These are phyloP conservation scores for Parauchenoglanis ngamensis DNA, from an alignment of 2,797 vertebrate genomes.

Conservation along the genomic window DNA sequence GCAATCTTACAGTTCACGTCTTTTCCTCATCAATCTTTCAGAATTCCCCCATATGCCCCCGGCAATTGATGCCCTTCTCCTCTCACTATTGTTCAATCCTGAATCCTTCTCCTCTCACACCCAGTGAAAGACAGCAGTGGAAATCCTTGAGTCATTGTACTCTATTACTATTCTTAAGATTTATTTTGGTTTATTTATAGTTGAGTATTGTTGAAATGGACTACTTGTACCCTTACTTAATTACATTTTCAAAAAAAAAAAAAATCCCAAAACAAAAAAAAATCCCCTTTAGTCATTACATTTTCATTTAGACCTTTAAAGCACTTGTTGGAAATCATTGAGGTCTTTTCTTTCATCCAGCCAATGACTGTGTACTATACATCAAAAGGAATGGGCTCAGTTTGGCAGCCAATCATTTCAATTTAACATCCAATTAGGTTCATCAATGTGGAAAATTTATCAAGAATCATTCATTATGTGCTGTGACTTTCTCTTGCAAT, in stretches of 20 bases:
- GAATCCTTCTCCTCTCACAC: slow-evolving; percentile 27
- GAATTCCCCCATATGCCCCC: slow-evolving; percentile 68
- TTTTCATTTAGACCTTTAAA: neutral
- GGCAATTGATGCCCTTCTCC: slow-evolving; percentile 65
- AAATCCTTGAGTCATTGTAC: neutral
- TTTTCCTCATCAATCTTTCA: slow-evolving; percentile 83
- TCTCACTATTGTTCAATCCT: slow-evolving; percentile 45
- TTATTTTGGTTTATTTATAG: neutral
- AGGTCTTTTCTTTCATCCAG: neutral
- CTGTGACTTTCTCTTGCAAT: neutral
- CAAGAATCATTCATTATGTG: slow-evolving; percentile 1
- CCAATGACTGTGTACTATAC: neutral
- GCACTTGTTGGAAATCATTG: neutral
- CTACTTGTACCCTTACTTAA: neutral
- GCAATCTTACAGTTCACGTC: slow-evolving; percentile 67
- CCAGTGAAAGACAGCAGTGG: neutral
- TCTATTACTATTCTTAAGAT: neutral
- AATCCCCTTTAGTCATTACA: neutral
- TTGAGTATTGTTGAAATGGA: neutral
- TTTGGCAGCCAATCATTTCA: neutral
- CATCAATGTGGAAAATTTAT: neutral
- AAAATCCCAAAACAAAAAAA: too few species aligned
- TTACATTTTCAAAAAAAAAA: neutral
- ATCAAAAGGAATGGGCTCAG: slow-evolving; percentile 5
- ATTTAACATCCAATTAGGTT: neutral